Evolutionary conservation across 2,888 invertebrate genomes (phyloP).

Genomic region (Pseudolycoriella hygida): DNA sequence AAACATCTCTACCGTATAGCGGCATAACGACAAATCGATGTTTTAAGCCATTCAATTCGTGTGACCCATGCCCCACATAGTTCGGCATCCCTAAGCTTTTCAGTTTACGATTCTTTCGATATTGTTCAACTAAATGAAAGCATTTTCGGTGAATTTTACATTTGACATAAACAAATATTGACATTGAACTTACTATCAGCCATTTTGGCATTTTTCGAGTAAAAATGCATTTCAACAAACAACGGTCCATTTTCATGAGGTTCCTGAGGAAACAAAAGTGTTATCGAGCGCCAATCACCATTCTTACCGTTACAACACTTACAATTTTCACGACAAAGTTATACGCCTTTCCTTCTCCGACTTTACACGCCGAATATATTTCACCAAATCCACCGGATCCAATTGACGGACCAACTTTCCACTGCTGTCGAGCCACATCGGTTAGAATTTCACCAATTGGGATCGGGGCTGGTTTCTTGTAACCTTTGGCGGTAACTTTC

Average conservation of each 20-base stretch:
- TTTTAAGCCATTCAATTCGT: constrained; percentile 50
- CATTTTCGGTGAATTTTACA: too few relatives aligned
- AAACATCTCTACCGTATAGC: constrained; percentile 71
- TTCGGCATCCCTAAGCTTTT: constrained; percentile 67
- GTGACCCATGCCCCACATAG: constrained; percentile 69
- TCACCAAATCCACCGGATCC: constrained; percentile 89
- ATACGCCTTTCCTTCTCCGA: constrained; percentile 35
- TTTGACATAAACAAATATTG: too few relatives aligned
- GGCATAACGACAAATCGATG: constrained; percentile 85
- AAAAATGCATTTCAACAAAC: constrained; percentile 88
- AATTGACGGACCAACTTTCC: constrained; percentile 74
- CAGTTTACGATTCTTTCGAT: constrained; percentile 47
- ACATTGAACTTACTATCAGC: constrained; percentile 47
- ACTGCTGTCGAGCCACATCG: constrained; percentile 60
- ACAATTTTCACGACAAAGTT: constrained; percentile 67
- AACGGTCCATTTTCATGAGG: constrained; percentile 85
- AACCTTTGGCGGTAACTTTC: constrained; percentile 15
- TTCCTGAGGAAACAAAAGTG: too few relatives aligned
- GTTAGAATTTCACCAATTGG: constrained; percentile 51
- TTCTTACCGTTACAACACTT: too few relatives aligned
- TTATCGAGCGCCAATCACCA: too few relatives aligned
- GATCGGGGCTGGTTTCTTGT: constrained; percentile 22
- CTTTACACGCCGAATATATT: constrained; percentile 66
- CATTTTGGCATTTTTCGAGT: constrained; percentile 53
- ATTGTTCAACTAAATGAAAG: constrained; percentile 45